Base-by-base conservation (phyloP, 2,888 invertebrate species). In the Smittia sp. region DNA sequence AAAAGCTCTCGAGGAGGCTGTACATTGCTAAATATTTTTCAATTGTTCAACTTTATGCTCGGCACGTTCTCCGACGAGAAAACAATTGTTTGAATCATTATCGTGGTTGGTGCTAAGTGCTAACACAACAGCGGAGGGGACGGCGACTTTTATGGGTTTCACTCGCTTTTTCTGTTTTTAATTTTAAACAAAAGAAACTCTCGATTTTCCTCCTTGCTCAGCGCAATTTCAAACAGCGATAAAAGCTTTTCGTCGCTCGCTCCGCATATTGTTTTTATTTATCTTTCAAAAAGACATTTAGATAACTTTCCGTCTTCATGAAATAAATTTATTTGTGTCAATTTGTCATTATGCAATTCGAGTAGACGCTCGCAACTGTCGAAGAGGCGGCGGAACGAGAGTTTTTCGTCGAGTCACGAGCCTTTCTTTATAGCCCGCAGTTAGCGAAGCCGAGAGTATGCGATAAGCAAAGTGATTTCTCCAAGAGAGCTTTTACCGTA, bases 31-130 rank as follows among this genome's bases (percentile, higher is more conserved):
- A 58, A 58, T 58, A 58, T 58, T 58, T 58, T 58, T 58, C 58
- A 58, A 58, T 58, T 58, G 58, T 58, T 18, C 18, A 18, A 58
- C 27, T 63, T 63, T 63, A 63, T 63, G 15, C 63, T 25, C 63
- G 15, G 20, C 63, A 63, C 63, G 63, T 63, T 25, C 24, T 63
- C 13, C 25, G 25, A 63, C 22, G 20, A 11, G 46, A 63, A 63
- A 24, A 63, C 63, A 63, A 63, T 63, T 63, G 63, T 63, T 63
- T 63, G 63, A 63, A 63, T 63, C 63, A 63, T 63, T 63, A 63
- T 63, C 63, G 63, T 25, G 63, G 63, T 63, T 20, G 63, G 63
- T 63, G 63, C 63, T 63, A 63, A 63, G 63, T 63, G 27, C 27
- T 63, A 63, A 63, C n/a, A 62, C 62, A 62, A 62, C 62, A 62